Evolutionary conservation across 2,797 vertebrate genomes (phyloP), one percentile per base, ranked within the genome.

Genomic region (Catamblyrhynchus diadema): DNA sequence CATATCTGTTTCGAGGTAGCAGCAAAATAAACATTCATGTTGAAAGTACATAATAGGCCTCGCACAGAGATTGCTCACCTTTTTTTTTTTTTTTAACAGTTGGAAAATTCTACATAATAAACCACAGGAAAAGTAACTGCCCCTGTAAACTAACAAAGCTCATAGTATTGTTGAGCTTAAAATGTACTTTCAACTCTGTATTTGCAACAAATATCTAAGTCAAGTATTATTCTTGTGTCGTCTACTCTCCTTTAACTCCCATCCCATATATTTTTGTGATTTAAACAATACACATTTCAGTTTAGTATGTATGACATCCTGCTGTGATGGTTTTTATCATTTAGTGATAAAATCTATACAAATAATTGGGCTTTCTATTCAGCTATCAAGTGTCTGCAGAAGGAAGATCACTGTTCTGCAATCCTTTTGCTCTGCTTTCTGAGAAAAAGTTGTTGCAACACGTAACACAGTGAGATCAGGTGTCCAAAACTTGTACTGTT

Each of bases 1-100:
- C 87, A 77, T 88, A 93, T 93, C 85, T 88, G 33, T 78, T 93
- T 85, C 0, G 2, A 93, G 86, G 74, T 45, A 94, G 93, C 78
- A 90, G 91, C 72, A 97, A 94, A 96, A 95, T 60, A 96, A 95
- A 96, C 86, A 94, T 78, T 90, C 5, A 2, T 51, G 65, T 45
- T 90, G 75, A 92, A 96, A 93, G 93, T 47, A 96, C 82, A 96
- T 54, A 80, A 93, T 81, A 81, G 62, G 32, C 47, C 81, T 86
- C 70, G 92, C 93, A 95, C 3, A 2, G 39, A 88, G 72, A 74
- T 60, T 60, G 39, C 27, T 45, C 9, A 4, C 27, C n/a, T 80
- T 3, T 56, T 27, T 2, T 2, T 2, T 61, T 44, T 66, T 62
- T 44, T 66, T 69, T 64, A 71, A 73, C 11, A 37, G 28, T 32